Percentiles rank a stretch among this genome's conserved stretches.
phyloP scores from a whole-genome alignment of 2,797 vertebrate species.

The Eutrigla gurnardus region DNA sequence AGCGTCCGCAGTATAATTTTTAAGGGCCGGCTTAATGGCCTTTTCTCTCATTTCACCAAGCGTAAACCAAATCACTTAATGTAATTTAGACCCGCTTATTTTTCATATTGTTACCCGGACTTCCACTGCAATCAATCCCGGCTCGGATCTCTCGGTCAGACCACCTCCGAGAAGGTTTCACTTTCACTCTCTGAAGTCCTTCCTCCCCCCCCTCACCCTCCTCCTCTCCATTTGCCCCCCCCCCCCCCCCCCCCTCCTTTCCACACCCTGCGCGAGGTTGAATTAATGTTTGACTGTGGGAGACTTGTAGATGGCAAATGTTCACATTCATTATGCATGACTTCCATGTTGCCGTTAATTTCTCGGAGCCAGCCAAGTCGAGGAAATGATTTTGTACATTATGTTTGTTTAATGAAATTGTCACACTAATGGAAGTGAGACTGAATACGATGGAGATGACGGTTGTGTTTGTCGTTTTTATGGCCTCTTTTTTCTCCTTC shows the following conservation, averaged over 20 bases:
- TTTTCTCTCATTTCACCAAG: conserved; percentile 30
- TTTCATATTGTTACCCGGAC: conserved; percentile 24
- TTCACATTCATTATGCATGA: conserved; percentile 86
- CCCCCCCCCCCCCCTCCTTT: conserved; percentile 65
- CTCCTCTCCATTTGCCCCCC: conserved; percentile 63
- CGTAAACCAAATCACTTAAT: conserved; percentile 22
- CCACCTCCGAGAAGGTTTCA: conserved; percentile 64
- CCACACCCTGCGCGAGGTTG: conserved; percentile 70
- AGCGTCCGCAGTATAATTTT: conserved; percentile 15
- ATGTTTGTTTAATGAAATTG: conserved; percentile 86
- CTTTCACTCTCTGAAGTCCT: conserved; percentile 58
- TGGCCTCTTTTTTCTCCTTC: conserved; percentile 60
- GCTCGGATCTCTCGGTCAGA: conserved; percentile 32
- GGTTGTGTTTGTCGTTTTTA: conserved; percentile 81
- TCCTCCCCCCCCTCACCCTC: conserved; percentile 45
- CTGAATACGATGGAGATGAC: conserved; percentile 80
- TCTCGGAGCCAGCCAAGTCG: conserved; percentile 81
- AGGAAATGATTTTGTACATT: conserved; percentile 84
- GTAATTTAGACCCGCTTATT: conserved; percentile 1
- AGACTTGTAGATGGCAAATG: conserved; percentile 83
- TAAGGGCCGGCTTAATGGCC: background rate
- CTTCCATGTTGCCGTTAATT: conserved; percentile 85
- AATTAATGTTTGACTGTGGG: conserved; percentile 83
- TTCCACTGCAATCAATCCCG: conserved; percentile 18
- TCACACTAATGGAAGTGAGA: conserved; percentile 82